Percentiles rank a stretch among this genome's conserved stretches.
Evolutionary conservation across 2,888 invertebrate species (phyloP).

Genomic region (Thera britannica): DNA sequence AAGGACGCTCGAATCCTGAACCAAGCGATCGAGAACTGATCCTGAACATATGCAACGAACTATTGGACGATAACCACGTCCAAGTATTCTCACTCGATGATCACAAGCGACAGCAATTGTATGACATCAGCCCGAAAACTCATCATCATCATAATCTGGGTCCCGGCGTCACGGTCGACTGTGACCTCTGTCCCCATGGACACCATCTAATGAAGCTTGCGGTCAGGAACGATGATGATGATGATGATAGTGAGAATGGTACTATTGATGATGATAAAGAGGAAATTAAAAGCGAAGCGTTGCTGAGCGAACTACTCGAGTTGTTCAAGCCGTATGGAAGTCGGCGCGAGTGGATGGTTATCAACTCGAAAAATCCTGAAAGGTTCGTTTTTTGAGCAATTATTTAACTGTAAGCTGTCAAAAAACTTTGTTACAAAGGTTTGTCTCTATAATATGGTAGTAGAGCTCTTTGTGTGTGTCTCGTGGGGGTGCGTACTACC

Average conservation of each 20-base stretch:
- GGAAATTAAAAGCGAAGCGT: neutral
- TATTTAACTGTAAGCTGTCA: too few species aligned
- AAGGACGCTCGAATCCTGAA: conserved; percentile 1
- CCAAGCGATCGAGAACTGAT: neutral
- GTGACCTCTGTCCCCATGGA: conserved; percentile 1
- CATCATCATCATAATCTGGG: neutral
- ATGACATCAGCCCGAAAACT: neutral
- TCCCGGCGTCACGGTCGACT: neutral
- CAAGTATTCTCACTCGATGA: neutral
- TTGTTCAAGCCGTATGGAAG: conserved; percentile 8
- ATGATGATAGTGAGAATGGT: neutral
- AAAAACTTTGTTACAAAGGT: too few species aligned
- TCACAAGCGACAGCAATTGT: neutral
- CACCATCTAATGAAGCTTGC: neutral
- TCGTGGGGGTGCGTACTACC: too few species aligned
- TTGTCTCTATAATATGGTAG: too few species aligned
- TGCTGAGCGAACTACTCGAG: neutral
- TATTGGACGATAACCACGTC: neutral
- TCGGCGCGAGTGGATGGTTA: conserved; percentile 11
- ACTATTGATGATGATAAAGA: neutral
- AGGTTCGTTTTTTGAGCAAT: neutral
- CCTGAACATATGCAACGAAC: conserved; percentile 14
- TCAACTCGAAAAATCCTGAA: conserved; percentile 12
- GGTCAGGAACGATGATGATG: neutral
- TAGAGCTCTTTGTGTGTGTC: too few species aligned